These are phyloP conservation scores for Oconnorella tubifera DNA, from an alignment of 2,888 invertebrate genomes.

Conservation along the genomic window DNA sequence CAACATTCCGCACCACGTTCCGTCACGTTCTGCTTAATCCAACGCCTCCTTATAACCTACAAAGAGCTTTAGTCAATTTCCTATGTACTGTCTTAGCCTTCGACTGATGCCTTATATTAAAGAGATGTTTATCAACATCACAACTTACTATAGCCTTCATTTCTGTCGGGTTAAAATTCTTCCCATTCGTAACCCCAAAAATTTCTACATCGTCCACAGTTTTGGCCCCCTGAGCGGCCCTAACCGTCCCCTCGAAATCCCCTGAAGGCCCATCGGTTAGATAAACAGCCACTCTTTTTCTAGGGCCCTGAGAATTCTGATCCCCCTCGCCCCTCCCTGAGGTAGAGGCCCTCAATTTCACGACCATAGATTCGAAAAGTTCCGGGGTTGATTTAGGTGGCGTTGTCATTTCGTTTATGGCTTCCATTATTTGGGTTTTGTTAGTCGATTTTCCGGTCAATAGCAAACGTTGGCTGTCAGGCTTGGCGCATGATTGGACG, in stretches of 20 bases:
- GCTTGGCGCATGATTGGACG: conserved; percentile 25
- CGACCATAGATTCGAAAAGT: conserved; percentile 24
- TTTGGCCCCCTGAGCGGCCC: conserved; percentile 26
- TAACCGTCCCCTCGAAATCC: conserved; percentile 21
- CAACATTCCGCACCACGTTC: too few relatives aligned
- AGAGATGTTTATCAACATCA: conserved; percentile 22
- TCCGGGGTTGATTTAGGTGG: conserved; percentile 18
- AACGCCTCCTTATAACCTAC: too few relatives aligned
- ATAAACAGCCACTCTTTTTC: conserved; percentile 25
- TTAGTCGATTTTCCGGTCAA: not conserved
- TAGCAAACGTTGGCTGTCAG: not conserved
- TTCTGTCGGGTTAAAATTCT: conserved; percentile 25
- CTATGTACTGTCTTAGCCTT: too few relatives aligned
- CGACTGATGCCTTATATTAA: not conserved
- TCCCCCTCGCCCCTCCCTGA: not conserved
- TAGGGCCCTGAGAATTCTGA: not conserved
- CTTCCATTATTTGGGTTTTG: not conserved
- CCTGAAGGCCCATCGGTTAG: conserved; percentile 30
- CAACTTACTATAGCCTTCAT: conserved; percentile 29
- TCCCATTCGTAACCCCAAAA: conserved; percentile 23
- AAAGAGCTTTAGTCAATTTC: too few relatives aligned
- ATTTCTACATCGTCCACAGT: conserved; percentile 24
- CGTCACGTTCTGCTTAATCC: too few relatives aligned
- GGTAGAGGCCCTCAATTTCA: not conserved
- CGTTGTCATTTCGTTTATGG: not conserved